Percentiles rank a stretch among this genome's conserved stretches.
phyloP scores from a whole-genome alignment of 2,113 vertebrate genomes.

The Sinocyclocheilus grahami region DNA sequence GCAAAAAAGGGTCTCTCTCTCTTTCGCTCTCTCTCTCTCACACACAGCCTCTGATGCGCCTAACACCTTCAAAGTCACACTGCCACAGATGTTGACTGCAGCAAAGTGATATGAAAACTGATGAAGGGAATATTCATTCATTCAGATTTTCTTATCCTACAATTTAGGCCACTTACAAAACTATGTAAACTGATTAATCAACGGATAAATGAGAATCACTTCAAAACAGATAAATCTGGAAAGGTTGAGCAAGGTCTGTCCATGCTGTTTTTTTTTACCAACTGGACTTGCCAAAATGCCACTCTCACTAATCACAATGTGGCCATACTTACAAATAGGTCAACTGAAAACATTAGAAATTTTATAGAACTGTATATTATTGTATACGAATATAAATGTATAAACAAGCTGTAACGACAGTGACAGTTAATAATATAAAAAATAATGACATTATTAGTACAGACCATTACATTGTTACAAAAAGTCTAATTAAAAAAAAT shows the following conservation, averaged over 20 bases:
- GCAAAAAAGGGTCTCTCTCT: conserved; percentile 60
- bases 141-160: background rate
- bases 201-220: background rate
- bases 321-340: background rate
- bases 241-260: background rate
- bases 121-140: background rate
- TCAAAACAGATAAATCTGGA: background rate
- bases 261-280: background rate
- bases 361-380: background rate
- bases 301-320: background rate
- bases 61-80: conserved; percentile 58
- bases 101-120: conserved; percentile 26
- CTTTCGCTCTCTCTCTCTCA: conserved; percentile 39
- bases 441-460: too few species aligned
- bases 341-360: background rate
- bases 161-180: conserved; percentile 30
- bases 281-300: background rate
- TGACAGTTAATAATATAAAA: too few species aligned
- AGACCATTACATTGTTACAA: too few species aligned
- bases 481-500: too few species aligned
- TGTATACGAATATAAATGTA: background rate
- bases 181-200: conserved; percentile 26
- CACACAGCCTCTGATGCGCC: conserved; percentile 51
- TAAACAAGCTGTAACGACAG: too few species aligned
- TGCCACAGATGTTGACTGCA: conserved; percentile 63